These are phyloP conservation scores for Hoplostethus mediterraneus DNA, from an alignment of 2,797 vertebrate genomes.

Conservation along the genomic window DNA sequence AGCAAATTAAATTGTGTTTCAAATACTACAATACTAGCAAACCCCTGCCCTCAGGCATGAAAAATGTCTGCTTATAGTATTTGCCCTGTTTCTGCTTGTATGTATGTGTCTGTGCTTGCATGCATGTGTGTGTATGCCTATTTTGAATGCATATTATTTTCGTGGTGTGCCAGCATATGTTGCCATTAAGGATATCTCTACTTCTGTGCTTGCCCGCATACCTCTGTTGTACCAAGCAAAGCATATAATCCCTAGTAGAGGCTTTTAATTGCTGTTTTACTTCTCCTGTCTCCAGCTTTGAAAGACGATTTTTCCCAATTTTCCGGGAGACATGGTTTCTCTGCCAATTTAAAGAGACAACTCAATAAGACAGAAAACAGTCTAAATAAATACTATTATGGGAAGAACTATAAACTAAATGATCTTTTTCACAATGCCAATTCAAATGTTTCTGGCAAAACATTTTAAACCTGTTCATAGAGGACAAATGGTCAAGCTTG, in stretches of 20 bases:
- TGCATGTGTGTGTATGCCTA: neutral
- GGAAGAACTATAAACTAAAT: conserved; percentile 18
- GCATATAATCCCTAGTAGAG: conserved; percentile 26
- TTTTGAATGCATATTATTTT: neutral
- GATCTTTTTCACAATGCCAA: conserved; percentile 29
- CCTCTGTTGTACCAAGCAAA: conserved; percentile 17
- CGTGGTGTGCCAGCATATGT: neutral
- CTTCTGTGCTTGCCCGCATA: conserved; percentile 8
- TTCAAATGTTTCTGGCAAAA: conserved; percentile 27
- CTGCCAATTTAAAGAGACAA: conserved; percentile 46
- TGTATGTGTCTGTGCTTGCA: neutral
- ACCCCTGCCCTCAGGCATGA: neutral
- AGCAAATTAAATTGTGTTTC: neutral
- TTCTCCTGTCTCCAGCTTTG: conserved; percentile 46
- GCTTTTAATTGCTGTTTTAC: conserved; percentile 56
- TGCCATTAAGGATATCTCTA: conserved; percentile 10
- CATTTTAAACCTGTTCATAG: conserved; percentile 46
- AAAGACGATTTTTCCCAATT: conserved; percentile 48
- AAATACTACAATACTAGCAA: neutral
- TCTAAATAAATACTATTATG: conserved; percentile 34
- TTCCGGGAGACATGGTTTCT: conserved; percentile 41
- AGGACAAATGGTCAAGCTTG: conserved; percentile 44
- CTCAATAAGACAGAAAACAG: conserved; percentile 44
- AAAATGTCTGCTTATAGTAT: neutral
- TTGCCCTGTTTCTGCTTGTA: neutral